Evolutionary conservation across 2,888 invertebrate species (phyloP).

Genomic region (Teleiodes luculella): DNA sequence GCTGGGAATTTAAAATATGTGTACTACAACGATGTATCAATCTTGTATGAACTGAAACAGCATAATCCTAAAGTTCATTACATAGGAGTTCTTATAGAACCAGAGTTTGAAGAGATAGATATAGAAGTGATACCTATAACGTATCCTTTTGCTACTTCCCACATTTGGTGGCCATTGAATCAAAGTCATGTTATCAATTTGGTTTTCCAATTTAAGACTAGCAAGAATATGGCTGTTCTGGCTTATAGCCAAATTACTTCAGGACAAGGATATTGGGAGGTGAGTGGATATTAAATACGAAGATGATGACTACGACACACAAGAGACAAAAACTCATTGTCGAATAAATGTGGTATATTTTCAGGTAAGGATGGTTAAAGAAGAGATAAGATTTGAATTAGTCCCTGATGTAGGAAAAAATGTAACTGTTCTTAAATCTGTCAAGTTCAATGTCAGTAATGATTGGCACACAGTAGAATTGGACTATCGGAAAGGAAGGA

Average conservation of each 20-base stretch:
- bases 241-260: constrained; percentile 90
- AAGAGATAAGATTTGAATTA: constrained; percentile 90
- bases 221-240: constrained; percentile 88
- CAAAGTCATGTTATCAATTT: constrained; percentile 85
- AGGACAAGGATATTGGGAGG: constrained; percentile 92
- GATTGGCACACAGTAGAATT: constrained; percentile 91
- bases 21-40: constrained; percentile 94
- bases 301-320: neutral
- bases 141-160: constrained; percentile 93
- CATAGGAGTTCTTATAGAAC: constrained; percentile 84
- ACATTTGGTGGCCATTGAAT: constrained; percentile 92
- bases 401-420: constrained; percentile 87
- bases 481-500: constrained; percentile 85
- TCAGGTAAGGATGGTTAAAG: constrained; percentile 88
- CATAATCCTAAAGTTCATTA: constrained; percentile 92
- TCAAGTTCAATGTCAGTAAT: constrained; percentile 87
- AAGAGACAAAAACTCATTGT: too few species aligned
- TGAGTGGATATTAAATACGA: constrained; percentile 50
- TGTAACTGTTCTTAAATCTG: constrained; percentile 86
- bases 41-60: constrained; percentile 91
- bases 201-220: constrained; percentile 92
- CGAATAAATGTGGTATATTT: constrained; percentile 13
- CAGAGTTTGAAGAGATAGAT: constrained; percentile 90
- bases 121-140: constrained; percentile 94
- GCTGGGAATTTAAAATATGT: constrained; percentile 94